Conservation (phyloP, 2,797 vertebrate genomes). For the Acanthornis magna region DNA sequence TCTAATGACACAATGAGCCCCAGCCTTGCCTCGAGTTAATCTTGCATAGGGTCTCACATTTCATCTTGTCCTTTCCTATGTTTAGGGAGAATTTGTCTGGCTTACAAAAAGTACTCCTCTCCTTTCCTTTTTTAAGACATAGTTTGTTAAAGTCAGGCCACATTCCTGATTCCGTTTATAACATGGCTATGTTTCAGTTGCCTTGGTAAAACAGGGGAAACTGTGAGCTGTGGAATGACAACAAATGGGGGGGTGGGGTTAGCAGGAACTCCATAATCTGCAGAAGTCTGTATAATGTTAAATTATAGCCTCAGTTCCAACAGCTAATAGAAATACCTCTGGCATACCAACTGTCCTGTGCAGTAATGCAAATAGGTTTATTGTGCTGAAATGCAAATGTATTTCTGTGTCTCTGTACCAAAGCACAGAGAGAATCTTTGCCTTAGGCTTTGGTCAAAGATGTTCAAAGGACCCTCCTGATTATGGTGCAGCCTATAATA, state of each 20-base stretch:
- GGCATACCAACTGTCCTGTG: not conserved
- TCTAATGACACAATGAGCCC: not conserved
- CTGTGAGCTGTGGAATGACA: not conserved
- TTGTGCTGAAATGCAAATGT: not conserved
- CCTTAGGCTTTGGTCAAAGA: not conserved
- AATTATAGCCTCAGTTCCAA: not conserved
- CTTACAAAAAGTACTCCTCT: not conserved
- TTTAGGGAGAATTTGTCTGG: not conserved
- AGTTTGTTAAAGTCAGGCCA: not conserved
- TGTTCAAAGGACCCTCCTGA: not conserved
- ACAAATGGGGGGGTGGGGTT: not conserved
- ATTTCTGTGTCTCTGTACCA: not conserved
- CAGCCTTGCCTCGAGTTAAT: not conserved
- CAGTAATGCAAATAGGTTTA: not conserved
- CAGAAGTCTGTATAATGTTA: not conserved
- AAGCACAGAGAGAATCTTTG: not conserved
- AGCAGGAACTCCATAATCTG: not conserved
- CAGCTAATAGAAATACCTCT: not conserved
- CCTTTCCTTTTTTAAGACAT: not conserved
- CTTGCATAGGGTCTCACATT: not conserved
- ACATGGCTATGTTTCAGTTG: not conserved
- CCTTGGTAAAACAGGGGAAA: not conserved
- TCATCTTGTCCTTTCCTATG: not conserved
- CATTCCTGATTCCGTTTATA: not conserved
- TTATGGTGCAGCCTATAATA: not conserved